Evolutionary conservation across 2,113 vertebrate species (phyloP).

Genomic region (Suricata suricatta): DNA sequence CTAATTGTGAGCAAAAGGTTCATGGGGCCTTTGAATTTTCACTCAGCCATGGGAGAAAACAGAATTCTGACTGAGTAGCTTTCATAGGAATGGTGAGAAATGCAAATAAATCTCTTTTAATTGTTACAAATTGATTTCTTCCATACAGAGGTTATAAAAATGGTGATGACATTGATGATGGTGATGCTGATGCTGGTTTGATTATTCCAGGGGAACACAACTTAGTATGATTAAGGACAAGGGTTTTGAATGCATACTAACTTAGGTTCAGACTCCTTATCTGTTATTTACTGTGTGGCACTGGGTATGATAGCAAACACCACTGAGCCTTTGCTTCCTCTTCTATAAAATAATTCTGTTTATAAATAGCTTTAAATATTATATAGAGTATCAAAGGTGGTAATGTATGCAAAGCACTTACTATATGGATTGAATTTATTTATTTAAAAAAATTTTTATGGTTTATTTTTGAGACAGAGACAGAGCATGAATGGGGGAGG

Average conservation of each 20-base stretch:
- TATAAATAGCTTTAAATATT: background rate
- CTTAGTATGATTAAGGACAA: background rate
- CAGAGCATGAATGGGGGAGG: too few relatives aligned
- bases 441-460: background rate
- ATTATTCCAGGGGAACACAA: background rate
- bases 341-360: background rate
- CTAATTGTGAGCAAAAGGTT: background rate
- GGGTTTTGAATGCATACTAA: background rate
- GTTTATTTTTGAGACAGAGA: too few relatives aligned
- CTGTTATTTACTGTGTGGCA: background rate
- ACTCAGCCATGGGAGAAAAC: background rate
- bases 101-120: background rate
- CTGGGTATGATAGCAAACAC: background rate
- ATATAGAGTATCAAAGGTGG: background rate
- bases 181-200: background rate
- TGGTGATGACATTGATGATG: background rate
- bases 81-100: background rate
- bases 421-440: background rate
- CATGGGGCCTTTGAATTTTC: background rate
- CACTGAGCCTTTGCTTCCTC: background rate
- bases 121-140: background rate
- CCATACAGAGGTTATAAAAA: background rate
- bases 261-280: background rate
- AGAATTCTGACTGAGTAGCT: background rate
- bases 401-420: background rate